Base-by-base conservation (phyloP, 92 coral and sea anemone species). In the Virgularia gustaviana region DNA sequence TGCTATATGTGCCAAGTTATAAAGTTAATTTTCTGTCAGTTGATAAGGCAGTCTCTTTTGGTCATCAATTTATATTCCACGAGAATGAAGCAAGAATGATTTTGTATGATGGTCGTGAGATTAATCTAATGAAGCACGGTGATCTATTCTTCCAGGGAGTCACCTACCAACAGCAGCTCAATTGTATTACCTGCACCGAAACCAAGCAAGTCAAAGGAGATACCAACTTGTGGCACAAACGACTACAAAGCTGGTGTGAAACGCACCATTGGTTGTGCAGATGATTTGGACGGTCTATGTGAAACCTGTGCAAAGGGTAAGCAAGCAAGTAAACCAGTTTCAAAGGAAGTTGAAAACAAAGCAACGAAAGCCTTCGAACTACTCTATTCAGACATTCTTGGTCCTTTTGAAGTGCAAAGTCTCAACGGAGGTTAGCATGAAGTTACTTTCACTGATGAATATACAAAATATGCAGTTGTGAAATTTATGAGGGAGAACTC, bases 271-370 rank as follows among this genome's bases (percentile, higher is more conserved):
- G 65, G 65, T 18, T 29, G 41, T 59, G 65, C 29, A 59, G 41
- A 33, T 20, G 33, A 29, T 33, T 28, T 28, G 34, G 29, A 56
- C 16, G 30, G 75, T 68, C 24, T 35, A 45, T 36, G 85, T 29
- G 65, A 59, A 59, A 59, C 65, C 12, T 35, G 67, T 36, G 45
- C 67, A 61, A 61, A 32, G 67, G 67, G 67, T 13, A 15, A 61
- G 2, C 64, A 57, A 56, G 62, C 62, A 9, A 59, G 41, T 19
- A 5, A 4, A 18, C 67, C 67, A 61, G 28, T 32, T 13, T 45
- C 67, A 61, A 61, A 61, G 20, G 15, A 61, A 61, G 67, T 33
- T 0, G 6, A 61, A 35, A 61, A 3, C 15, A 61, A 61, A 36
- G 67, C 67, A 1, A 6, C 32, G 44, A 61, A 61, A 61, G 67